Base-by-base conservation (phyloP, 2,797 vertebrate species). In the Chrosomus eos region DNA sequence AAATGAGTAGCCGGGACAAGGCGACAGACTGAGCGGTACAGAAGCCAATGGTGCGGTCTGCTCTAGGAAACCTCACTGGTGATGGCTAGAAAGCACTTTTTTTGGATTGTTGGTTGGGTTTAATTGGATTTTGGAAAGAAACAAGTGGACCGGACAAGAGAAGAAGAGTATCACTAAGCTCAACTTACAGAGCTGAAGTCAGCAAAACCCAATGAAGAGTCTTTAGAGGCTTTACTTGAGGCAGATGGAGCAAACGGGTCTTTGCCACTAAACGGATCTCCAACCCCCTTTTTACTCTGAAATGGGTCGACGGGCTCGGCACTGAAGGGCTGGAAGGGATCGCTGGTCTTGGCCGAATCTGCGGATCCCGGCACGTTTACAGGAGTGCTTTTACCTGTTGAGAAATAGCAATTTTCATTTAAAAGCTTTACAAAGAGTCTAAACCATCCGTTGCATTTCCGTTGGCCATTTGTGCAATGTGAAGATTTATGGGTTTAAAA, bases 191-290 rank as follows among this genome's bases (percentile, higher is more conserved):
- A 97, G 94, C 95, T 95, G 95, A 97, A 96, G 96, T 96, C 96
- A 95, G 96, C 95, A 95, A 96, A 97, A 94, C 95, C 95, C 90
- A 92, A 94, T 92, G 95, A 93, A 94, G 95, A 95, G 92, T 96
- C 95, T 96, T 96, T 96, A 94, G 95, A 90, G 92, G 95, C 92
- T 95, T 98, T 98, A 96, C 96, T 97, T 96, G 98, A 93, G 94
- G 97, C 95, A 91, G 97, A 93, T 86, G 97, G 95, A 90, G 96
- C 95, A 90, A 99, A 99, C 68, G 97, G 98, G 90, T 98, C 98
- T 96, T 97, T 99, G 94, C 97, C 97, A 87, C 98, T 99, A 95
- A 99, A 99, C 0, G 98, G 97, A 94, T 98, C 98, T 92, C 95
- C 97, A 88, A 95, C 95, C 88, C 95, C 95, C 92, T 97, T 98